Conservation (phyloP, 2,888 invertebrate genomes). For the Ectobius pallidus region DNA sequence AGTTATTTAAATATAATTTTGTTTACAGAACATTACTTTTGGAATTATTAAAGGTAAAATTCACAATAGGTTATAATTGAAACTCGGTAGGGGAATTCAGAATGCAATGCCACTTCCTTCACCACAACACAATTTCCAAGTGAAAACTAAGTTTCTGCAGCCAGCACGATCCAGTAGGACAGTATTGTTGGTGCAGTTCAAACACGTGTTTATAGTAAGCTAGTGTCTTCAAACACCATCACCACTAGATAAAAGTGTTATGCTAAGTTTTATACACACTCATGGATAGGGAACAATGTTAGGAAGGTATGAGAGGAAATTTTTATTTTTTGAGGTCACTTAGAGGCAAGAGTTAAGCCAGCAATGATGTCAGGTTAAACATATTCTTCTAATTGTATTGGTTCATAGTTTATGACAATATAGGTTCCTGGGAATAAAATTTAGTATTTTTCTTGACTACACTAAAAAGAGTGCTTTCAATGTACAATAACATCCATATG, state of each 20-base stretch:
- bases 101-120: not conserved
- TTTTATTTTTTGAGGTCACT: constrained; percentile 10
- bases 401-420: not conserved
- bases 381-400: too few relatives aligned
- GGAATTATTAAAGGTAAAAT: too few relatives aligned
- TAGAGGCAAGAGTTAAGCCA: constrained; percentile 20
- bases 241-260: constrained; percentile 2
- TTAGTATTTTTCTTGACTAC: too few relatives aligned
- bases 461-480: too few relatives aligned
- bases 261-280: not conserved
- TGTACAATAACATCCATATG: too few relatives aligned
- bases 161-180: not conserved
- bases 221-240: constrained; percentile 1
- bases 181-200: not conserved
- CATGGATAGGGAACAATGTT: not conserved
- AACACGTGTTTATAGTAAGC: not conserved
- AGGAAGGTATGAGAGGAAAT: not conserved
- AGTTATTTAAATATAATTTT: too few relatives aligned
- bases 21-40: too few relatives aligned
- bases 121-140: constrained; percentile 9
- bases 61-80: too few relatives aligned
- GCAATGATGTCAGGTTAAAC: too few relatives aligned
- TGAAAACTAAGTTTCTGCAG: not conserved
- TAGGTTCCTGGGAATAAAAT: too few relatives aligned
- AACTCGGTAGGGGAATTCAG: not conserved